phyloP scores from a whole-genome alignment of 2,888 invertebrate genomes.

The Lasioglossum lativentre region DNA sequence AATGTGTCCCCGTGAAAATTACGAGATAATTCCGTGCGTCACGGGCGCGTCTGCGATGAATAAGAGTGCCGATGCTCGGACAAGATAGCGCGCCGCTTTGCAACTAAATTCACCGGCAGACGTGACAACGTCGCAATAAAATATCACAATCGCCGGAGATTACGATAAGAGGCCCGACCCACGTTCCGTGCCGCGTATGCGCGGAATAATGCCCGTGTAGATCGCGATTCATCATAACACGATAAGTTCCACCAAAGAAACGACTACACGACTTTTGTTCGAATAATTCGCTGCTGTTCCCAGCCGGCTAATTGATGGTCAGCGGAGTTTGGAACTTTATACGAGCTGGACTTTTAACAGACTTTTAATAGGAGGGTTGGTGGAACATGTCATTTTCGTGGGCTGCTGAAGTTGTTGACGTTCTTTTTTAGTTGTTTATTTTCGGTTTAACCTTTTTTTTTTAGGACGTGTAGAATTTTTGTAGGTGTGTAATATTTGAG shows the following conservation, averaged over 20 bases:
- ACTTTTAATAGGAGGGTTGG: background rate
- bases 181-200: background rate
- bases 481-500: too few species aligned
- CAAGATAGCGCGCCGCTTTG: constrained; percentile 10
- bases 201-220: background rate
- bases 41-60: constrained; percentile 19
- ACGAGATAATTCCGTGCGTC: constrained; percentile 21
- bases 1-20: constrained; percentile 16
- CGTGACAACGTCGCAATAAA: constrained; percentile 34
- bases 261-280: background rate
- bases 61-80: constrained; percentile 20
- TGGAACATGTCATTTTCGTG: background rate
- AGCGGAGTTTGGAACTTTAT: background rate
- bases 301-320: background rate
- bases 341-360: background rate
- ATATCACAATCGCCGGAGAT: constrained; percentile 16
- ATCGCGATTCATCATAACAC: background rate
- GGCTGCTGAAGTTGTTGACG: background rate
- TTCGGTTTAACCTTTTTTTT: too few species aligned
- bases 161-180: constrained; percentile 20
- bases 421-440: background rate
- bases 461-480: background rate
- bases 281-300: background rate
- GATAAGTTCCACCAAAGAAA: background rate
- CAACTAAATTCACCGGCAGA: constrained; percentile 33